These are phyloP conservation scores for Gymnoscopelus braueri DNA, from an alignment of 2,797 vertebrate species.

Conservation along the genomic window DNA sequence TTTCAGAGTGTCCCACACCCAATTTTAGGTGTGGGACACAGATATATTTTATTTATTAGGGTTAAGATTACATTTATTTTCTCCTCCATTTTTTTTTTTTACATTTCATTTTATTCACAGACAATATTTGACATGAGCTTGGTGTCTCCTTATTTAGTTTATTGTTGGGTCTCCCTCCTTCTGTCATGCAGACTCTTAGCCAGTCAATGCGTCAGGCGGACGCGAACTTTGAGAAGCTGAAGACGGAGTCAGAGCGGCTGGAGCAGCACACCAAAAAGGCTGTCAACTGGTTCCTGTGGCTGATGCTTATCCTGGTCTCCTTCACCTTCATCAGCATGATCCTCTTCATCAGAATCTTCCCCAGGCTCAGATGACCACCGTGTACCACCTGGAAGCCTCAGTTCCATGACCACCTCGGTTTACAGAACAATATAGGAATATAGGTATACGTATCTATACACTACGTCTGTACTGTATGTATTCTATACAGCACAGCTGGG, in stretches of 20 bases:
- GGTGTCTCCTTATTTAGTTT: too few relatives aligned
- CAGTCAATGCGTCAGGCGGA: constrained; percentile 95
- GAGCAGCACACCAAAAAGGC: constrained; percentile 98
- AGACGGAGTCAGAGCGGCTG: constrained; percentile 92
- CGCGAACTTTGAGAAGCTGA: constrained; percentile 95
- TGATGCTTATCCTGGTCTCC: constrained; percentile 94
- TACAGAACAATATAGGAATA: constrained; percentile 25
- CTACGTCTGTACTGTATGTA: constrained; percentile 17
- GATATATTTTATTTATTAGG: too few relatives aligned
- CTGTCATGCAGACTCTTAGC: constrained; percentile 84
- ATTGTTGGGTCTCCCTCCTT: background rate
- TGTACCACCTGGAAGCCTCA: constrained; percentile 35
- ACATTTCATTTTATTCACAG: too few relatives aligned
- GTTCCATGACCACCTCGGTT: constrained; percentile 14
- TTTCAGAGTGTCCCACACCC: too few relatives aligned
- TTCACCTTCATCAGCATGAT: constrained; percentile 98
- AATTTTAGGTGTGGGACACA: too few relatives aligned
- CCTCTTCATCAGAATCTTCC: constrained; percentile 96
- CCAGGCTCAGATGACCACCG: constrained; percentile 87
- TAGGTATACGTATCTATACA: constrained; percentile 26
- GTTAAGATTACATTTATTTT: too few relatives aligned
- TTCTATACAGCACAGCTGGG: constrained; percentile 27
- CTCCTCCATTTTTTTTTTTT: too few relatives aligned
- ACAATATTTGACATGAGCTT: too few relatives aligned
- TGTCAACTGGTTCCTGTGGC: constrained; percentile 97